Percentiles rank a stretch among this genome's conserved stretches.
Evolutionary conservation across 2,113 vertebrate genomes (phyloP).

Genomic region (Epinephelus fuscoguttatus): DNA sequence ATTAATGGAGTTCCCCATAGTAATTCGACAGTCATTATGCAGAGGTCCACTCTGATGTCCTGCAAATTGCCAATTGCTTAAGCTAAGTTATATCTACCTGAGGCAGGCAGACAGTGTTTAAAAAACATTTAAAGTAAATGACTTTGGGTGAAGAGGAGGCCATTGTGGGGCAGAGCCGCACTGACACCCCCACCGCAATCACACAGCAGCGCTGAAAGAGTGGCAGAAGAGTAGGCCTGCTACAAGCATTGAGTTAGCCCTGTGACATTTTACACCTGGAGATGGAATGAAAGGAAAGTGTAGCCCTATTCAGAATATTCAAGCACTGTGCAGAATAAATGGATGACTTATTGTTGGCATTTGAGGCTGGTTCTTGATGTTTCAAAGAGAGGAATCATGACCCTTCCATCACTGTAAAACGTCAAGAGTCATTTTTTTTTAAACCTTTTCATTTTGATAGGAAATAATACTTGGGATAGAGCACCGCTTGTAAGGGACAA

Average conservation of each 20-base stretch:
- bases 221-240: neutral
- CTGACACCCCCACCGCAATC: slow-evolving; percentile 26
- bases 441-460: slow-evolving; percentile 19
- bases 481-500: slow-evolving; percentile 11
- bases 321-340: slow-evolving; percentile 30
- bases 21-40: slow-evolving; percentile 73
- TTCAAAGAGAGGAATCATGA: slow-evolving; percentile 30
- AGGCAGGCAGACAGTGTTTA: slow-evolving; percentile 55
- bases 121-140: slow-evolving; percentile 72
- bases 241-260: slow-evolving; percentile 4
- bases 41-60: slow-evolving; percentile 54
- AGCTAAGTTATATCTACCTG: slow-evolving; percentile 56
- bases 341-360: slow-evolving; percentile 40
- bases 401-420: neutral
- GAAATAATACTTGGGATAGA: neutral
- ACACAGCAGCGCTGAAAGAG: neutral
- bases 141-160: slow-evolving; percentile 50
- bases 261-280: slow-evolving; percentile 36
- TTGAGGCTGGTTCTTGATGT: slow-evolving; percentile 16
- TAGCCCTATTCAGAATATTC: slow-evolving; percentile 28
- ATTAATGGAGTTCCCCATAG: slow-evolving; percentile 59
- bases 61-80: slow-evolving; percentile 68
- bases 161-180: slow-evolving; percentile 21
- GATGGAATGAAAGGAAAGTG: slow-evolving; percentile 22
- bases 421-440: slow-evolving; percentile 2